Conservation (phyloP, 2,797 vertebrate species). For the Ataeniobius toweri region DNA sequence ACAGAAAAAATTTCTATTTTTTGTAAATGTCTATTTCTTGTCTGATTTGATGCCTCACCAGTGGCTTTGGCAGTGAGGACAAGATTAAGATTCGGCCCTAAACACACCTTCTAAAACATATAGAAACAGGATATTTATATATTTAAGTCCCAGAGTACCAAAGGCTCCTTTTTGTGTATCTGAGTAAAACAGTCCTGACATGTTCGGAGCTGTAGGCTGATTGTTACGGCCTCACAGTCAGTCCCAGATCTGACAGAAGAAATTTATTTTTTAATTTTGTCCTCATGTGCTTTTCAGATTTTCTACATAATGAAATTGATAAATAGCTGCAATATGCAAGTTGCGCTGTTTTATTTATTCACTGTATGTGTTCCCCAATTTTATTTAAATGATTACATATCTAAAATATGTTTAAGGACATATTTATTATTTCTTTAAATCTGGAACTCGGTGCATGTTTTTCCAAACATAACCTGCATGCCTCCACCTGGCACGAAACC, state of each 20-base stretch:
- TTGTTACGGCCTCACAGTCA: constrained; percentile 24
- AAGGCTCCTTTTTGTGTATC: constrained; percentile 38
- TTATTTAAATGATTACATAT: not conserved
- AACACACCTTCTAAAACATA: constrained; percentile 21
- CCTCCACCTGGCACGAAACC: constrained; percentile 10
- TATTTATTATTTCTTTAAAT: not conserved
- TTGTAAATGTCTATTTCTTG: not conserved
- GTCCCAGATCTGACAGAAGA: constrained; percentile 12
- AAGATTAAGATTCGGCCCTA: constrained; percentile 29
- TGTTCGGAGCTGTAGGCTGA: constrained; percentile 60
- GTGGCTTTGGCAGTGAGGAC: constrained; percentile 40
- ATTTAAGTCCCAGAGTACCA: constrained; percentile 40
- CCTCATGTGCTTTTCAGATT: not conserved
- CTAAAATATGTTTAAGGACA: not conserved
- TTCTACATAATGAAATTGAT: not conserved
- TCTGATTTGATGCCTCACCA: not conserved
- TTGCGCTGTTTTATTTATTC: not conserved
- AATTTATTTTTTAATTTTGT: not conserved
- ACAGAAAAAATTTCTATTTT: not conserved
- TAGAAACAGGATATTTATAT: constrained; percentile 16
- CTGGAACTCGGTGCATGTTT: not conserved
- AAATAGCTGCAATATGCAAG: not conserved
- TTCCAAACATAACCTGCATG: constrained; percentile 32
- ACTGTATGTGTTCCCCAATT: not conserved
- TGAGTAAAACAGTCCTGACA: constrained; percentile 56